Base-by-base conservation (phyloP, 2,888 invertebrate species). In the Dioctria rufipes region DNA sequence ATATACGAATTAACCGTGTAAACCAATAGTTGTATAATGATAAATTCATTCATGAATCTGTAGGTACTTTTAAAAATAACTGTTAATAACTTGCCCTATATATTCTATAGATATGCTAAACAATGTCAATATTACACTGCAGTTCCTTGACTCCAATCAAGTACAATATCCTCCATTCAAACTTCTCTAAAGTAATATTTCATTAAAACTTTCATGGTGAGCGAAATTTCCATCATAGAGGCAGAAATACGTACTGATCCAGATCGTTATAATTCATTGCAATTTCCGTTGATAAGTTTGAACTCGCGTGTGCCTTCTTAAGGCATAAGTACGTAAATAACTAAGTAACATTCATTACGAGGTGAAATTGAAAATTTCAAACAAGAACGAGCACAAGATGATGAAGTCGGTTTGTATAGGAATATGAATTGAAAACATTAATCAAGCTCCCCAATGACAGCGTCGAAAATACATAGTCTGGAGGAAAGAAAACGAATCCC, bases 261-360 rank as follows among this genome's bases (percentile, higher is more conserved):
- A 67, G 67, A 67, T 67, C 43, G 67, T 2, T 8, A 43, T 67
- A 67, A 67, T 67, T 67, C 67, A 67, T n/a, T 49, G 46, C 67
- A 67, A 67, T 67, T 67, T 67, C 67, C 67, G 46, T 13, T 67
- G 67, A 13, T 37, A 67, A 8, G 25, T 42, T 46, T 67, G 65
- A 65, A 42, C 65, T 25, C 25, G 40, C 65, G 42, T 67, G 67
- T 67, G 67, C 67, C 13, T 58, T 58, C 11, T 11, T 11, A 25
- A 25, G 25, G 25, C 25, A 25, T 13, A 13, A 11, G n/a, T 58
- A 5, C 67, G n/a, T 25, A 25, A 25, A 13, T 40, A 13, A 25
- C 13, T 25, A 42, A 8, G 49, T 46, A 67, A 43, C 25, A 67
- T 46, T 46, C 49, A 67, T 67, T 43, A 67, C 67, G 49, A 67